phyloP scores from a whole-genome alignment of 2,113 vertebrate genomes.

The Nibea albiflora region DNA sequence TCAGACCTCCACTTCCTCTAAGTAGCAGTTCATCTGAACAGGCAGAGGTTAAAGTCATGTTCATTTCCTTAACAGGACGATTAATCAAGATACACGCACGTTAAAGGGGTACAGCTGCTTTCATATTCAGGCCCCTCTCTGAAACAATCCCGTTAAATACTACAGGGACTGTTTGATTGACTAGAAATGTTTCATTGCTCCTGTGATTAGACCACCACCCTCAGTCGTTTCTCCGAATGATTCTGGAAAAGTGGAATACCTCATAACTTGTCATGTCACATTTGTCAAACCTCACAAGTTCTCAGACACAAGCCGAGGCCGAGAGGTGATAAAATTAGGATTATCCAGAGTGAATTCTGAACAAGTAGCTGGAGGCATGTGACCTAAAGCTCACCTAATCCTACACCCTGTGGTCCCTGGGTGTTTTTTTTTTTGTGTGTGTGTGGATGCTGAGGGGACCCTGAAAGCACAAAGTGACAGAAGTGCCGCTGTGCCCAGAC shows the following conservation, averaged over 20 bases:
- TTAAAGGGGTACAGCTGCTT: constrained; percentile 46
- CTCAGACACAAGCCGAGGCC: constrained; percentile 9
- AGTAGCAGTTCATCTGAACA: constrained; percentile 78
- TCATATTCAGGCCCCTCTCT: constrained; percentile 46
- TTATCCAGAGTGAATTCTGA: constrained; percentile 42
- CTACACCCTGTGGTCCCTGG: constrained; percentile 54
- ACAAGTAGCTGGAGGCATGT: constrained; percentile 60
- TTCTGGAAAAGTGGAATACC: constrained; percentile 39
- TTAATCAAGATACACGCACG: constrained; percentile 71
- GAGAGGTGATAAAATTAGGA: constrained; percentile 37
- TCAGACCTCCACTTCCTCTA: constrained; percentile 76
- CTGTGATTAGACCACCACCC: constrained; percentile 56
- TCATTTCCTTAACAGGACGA: constrained; percentile 79
- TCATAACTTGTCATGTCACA: constrained; percentile 40
- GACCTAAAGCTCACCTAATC: constrained; percentile 76
- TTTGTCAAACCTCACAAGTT: constrained; percentile 44
- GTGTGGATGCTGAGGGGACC: constrained; percentile 34
- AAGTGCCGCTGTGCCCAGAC: constrained; percentile 57
- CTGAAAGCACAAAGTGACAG: constrained; percentile 65
- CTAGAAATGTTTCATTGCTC: constrained; percentile 61
- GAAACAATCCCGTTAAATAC: constrained; percentile 64
- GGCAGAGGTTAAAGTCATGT: constrained; percentile 80
- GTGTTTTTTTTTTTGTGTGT: constrained; percentile 20
- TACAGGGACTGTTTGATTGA: constrained; percentile 55
- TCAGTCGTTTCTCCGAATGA: constrained; percentile 33